A percentile compares a stretch with the other conserved stretches of the same genome.
Conservation (phyloP, 1,140 invertebrate species). For the Atta texana region DNA sequence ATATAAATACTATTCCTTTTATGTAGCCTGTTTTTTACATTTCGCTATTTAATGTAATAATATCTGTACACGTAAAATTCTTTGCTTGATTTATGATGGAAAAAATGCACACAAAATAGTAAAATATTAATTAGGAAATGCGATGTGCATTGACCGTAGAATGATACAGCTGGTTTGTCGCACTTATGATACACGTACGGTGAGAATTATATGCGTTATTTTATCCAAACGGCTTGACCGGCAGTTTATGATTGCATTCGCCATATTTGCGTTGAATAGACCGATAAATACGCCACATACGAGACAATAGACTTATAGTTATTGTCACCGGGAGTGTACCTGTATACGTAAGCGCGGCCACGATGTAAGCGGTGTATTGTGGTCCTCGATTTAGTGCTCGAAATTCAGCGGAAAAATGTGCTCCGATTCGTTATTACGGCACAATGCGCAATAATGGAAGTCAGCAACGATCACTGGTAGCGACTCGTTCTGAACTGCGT, state of each 20-base stretch:
- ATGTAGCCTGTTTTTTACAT: constrained; percentile 8
- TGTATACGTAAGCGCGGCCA: constrained; percentile 40
- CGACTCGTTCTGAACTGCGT: not conserved
- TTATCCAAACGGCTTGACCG: constrained; percentile 61
- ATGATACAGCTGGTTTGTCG: constrained; percentile 56
- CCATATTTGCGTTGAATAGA: constrained; percentile 77
- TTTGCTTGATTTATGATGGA: constrained; percentile 1
- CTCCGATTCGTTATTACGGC: constrained; percentile 61
- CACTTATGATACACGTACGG: constrained; percentile 54
- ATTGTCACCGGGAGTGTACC: constrained; percentile 66
- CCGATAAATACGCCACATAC: constrained; percentile 71
- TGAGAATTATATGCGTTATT: constrained; percentile 73
- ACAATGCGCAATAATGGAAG: constrained; percentile 61
- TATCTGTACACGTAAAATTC: not conserved
- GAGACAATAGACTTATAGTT: constrained; percentile 78
- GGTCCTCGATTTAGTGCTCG: constrained; percentile 72
- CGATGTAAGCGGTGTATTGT: constrained; percentile 61
- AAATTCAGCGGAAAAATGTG: constrained; percentile 65
- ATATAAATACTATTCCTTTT: constrained; percentile 20
- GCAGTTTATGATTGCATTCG: constrained; percentile 72
- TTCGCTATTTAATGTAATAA: not conserved
- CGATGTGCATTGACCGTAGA: not conserved
- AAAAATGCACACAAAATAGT: not conserved
- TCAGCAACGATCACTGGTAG: constrained; percentile 57
- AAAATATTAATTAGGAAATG: constrained; percentile 32